Evolutionary conservation across 2,113 vertebrate genomes (phyloP), one percentile per base, ranked within the genome.

Genomic region (Xenopus laevis): DNA sequence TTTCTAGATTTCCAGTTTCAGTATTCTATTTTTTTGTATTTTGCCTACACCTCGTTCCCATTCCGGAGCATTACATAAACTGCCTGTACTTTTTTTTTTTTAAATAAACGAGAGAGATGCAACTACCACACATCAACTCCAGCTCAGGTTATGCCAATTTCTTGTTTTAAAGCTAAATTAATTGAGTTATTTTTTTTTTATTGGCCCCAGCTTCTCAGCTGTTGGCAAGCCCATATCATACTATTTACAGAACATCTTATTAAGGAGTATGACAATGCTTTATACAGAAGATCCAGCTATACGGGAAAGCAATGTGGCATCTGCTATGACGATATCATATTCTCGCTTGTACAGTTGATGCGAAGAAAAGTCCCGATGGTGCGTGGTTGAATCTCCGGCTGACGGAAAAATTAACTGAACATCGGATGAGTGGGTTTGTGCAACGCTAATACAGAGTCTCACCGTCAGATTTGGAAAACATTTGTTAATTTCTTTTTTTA

Each of bases 171-270:
- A 68, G 58, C 59, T 77, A 40, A 77, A 70, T 63, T 77, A 77
- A 77, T 75, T 66, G 65, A 61, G 72, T 44, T 50, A 10, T 50
- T 55, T 55, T 55, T 55, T 55, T 33, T 64, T 64, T 57, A 77
- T 77, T 77, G 67, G 74, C 66, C 67, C 46, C 44, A 63, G 74
- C 46, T 55, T 69, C 66, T 77, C 59, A 40, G 59, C 20, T 70
- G 60, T 69, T 77, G 74, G 74, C 74, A 77, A 77, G 74, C 66
- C 47, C 13, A 60, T 18, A 30, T 17, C 63, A 70, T 77, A 77
- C 74, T 77, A 77, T 77, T 77, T 77, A 77, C 66, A 70, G 74
- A 63, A 77, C 58, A 70, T 70, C 67, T 70, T 69, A 64, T 70
- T 70, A 70, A 77, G 59, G 65, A 64, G 45, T 47, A 70, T 70